Evolutionary conservation across 2,797 vertebrate genomes (phyloP), one percentile per base, ranked within the genome.

Genomic region (Calcarius lapponicus): DNA sequence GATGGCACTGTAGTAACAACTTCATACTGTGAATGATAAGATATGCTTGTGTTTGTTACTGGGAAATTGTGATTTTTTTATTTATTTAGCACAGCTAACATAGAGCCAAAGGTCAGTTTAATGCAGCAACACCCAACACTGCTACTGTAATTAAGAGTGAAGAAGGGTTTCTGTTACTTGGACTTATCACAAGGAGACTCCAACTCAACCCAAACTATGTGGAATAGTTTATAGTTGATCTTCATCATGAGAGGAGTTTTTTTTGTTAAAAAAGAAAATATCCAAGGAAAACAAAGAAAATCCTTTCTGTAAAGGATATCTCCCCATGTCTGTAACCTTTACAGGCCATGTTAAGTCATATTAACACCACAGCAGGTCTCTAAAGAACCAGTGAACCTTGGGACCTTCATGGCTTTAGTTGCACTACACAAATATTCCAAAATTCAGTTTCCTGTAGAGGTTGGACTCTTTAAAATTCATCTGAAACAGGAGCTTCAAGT

Each of bases 1-100:
- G 97, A 97, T 98, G 97, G 97, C 97, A 98, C 96, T 98, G 50
- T 96, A 97, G 97, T 94, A 97, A 97, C 96, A 97, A 97, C 67
- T 96, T 97, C 95, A 90, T 40, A 58, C 43, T 60, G 36, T 80
- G 96, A 97, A 95, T 93, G 70, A 89, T 88, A 84, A 91, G 74
- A 82, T 22, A 12, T 84, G 81, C 65, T 88, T 64, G 15, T 90
- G 83, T 94, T 95, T 96, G 89, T 96, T 94, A 56, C 69, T 94
- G 80, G 67, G 85, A 86, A 95, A 91, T 88, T 70, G 54, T 78
- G 71, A 56, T 92, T 72, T 74, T 74, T 74, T 72, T 88, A 84
- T 96, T 96, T 93, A 57, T 95, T 97, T 83, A 86, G 56, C 62
- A 72, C 58, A 50, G 34, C 42, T 92, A 80, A 84, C 75, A 32